Conservation (phyloP, 2,888 invertebrate genomes). For the Nematopogon swammerdamellus region DNA sequence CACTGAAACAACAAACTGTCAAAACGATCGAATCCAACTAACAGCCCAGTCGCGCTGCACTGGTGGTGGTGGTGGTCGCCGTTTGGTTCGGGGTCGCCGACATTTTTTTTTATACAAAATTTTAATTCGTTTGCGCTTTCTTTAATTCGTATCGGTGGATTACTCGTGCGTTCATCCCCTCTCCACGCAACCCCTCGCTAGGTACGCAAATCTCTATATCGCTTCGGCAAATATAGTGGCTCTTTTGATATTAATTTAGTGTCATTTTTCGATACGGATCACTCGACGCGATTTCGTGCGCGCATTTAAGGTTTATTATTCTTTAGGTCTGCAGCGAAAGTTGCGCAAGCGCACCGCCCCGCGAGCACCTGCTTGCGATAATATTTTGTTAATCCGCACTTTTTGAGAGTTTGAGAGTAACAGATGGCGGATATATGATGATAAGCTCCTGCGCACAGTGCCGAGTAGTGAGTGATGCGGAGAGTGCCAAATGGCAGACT, state of each 20-base stretch:
- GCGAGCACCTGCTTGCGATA: not conserved
- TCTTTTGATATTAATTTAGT: not conserved
- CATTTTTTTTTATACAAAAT: not conserved
- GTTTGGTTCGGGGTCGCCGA: not conserved
- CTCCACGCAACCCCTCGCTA: not conserved
- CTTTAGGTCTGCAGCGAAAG: conserved; percentile 1
- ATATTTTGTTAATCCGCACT: too few species aligned
- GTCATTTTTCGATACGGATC: not conserved
- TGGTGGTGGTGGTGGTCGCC: not conserved
- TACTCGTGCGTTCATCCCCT: not conserved
- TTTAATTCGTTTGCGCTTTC: not conserved
- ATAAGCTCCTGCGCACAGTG: too few species aligned
- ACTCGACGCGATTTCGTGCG: too few species aligned
- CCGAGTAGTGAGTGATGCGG: too few species aligned
- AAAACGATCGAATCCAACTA: too few species aligned
- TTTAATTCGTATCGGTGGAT: not conserved
- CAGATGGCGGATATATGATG: too few species aligned
- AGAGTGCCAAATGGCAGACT: too few species aligned
- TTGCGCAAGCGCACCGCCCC: conserved; percentile 3
- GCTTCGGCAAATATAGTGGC: conserved; percentile 15
- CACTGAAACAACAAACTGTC: too few species aligned
- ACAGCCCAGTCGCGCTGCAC: too few species aligned
- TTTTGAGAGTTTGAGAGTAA: too few species aligned
- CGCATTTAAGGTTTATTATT: too few species aligned
- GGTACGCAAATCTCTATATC: conserved; percentile 15